Conservation (phyloP, 2,113 vertebrate species). For the Sclerurus mexicanus region DNA sequence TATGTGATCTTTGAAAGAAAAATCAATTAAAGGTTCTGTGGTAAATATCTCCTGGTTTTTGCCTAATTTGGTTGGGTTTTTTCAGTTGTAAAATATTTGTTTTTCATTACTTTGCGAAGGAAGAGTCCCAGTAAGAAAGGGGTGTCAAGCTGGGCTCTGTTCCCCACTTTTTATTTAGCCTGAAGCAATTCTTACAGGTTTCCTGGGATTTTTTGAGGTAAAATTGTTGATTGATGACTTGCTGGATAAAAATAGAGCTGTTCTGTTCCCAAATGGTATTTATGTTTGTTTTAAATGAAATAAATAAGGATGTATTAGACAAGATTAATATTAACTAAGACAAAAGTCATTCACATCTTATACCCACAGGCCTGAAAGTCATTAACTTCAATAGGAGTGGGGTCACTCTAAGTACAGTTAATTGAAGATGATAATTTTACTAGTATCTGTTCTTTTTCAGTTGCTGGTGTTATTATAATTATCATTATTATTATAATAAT, state of each 20-base stretch:
- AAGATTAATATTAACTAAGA: background rate
- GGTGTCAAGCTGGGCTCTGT: background rate
- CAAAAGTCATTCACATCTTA: background rate
- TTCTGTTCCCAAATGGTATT: background rate
- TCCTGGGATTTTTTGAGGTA: background rate
- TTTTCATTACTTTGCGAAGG: background rate
- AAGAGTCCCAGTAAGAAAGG: background rate
- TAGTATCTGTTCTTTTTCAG: background rate
- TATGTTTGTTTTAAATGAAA: background rate
- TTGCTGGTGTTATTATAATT: background rate
- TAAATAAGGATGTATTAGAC: background rate
- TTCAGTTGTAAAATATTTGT: background rate
- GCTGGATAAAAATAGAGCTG: background rate
- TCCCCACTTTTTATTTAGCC: background rate
- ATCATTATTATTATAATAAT: background rate
- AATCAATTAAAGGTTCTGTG: background rate
- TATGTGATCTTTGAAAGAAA: background rate
- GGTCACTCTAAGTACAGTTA: background rate
- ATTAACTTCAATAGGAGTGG: background rate
- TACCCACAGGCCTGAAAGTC: background rate
- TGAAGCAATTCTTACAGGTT: background rate
- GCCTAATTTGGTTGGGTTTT: background rate
- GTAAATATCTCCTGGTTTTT: background rate
- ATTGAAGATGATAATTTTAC: background rate
- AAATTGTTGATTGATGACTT: background rate